phyloP scores from a whole-genome alignment of 2,113 vertebrate genomes.

The Salvelinus fontinalis region DNA sequence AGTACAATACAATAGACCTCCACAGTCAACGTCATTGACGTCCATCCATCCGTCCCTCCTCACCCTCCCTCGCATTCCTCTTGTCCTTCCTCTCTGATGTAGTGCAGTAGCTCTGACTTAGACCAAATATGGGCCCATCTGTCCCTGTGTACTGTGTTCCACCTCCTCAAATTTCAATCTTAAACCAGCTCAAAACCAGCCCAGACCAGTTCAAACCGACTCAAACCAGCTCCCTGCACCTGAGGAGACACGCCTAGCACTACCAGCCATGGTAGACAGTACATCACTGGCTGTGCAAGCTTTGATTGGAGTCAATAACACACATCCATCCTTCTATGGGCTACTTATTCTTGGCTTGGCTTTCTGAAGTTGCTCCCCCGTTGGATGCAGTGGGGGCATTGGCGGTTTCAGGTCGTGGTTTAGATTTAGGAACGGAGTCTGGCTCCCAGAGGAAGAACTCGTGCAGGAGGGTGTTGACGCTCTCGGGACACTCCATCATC shows the following conservation, averaged over 20 bases:
- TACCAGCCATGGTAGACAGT: background rate
- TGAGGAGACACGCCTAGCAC: background rate
- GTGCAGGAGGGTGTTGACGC: constrained; percentile 92
- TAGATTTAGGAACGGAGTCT: constrained; percentile 51
- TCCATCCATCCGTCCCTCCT: background rate
- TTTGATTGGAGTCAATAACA: constrained; percentile 1
- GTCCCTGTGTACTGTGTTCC: background rate
- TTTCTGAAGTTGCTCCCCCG: background rate
- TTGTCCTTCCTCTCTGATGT: constrained; percentile 9
- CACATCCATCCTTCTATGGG: constrained; percentile 1
- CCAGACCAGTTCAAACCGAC: constrained; percentile 9
- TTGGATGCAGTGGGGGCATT: constrained; percentile 18
- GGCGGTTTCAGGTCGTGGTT: constrained; percentile 56
- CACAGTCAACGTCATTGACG: background rate
- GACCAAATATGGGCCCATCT: constrained; percentile 1
- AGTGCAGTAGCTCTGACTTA: background rate
- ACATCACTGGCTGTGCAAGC: constrained; percentile 10
- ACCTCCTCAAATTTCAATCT: constrained; percentile 1
- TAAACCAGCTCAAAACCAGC: background rate
- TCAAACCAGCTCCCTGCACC: constrained; percentile 12
- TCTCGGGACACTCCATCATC: constrained; percentile 96
- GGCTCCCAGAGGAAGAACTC: constrained; percentile 98
- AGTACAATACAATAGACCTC: background rate
- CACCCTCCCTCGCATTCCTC: background rate
- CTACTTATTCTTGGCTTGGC: constrained; percentile 21